phyloP scores from a whole-genome alignment of 1,140 invertebrate species.

The Forficula auricularia region DNA sequence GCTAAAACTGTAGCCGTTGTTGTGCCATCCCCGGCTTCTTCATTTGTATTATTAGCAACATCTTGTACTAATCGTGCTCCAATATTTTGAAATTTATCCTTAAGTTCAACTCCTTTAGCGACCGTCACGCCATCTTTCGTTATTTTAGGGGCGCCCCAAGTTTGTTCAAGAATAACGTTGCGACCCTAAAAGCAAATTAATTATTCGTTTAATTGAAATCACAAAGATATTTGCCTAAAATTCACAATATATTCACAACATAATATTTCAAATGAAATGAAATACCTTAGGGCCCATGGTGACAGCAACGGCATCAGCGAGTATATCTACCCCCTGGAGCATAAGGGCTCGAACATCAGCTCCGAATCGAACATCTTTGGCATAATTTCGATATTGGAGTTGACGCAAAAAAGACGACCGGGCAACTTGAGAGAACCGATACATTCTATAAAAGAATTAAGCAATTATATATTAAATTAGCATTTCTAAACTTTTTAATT shows the following conservation, averaged over 20 bases:
- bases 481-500: too few relatives aligned
- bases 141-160: slow-evolving; percentile 56
- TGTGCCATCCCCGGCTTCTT: slow-evolving; percentile 58
- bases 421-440: slow-evolving; percentile 33
- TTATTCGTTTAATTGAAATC: too few relatives aligned
- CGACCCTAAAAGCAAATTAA: too few relatives aligned
- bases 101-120: slow-evolving; percentile 52
- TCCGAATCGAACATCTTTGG: slow-evolving; percentile 53
- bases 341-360: slow-evolving; percentile 43
- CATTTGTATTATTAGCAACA: slow-evolving; percentile 58
- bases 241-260: too few relatives aligned
- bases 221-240: too few relatives aligned
- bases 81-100: slow-evolving; percentile 58
- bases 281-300: slow-evolving; percentile 65
- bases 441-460: too few relatives aligned
- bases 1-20: slow-evolving; percentile 59
- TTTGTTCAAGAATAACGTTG: slow-evolving; percentile 58
- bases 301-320: slow-evolving; percentile 58
- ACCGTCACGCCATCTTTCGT: slow-evolving; percentile 65
- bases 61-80: slow-evolving; percentile 57
- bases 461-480: too few relatives aligned
- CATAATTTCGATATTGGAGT: too few relatives aligned
- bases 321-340: slow-evolving; percentile 46
- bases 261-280: too few relatives aligned
- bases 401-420: slow-evolving; percentile 28